Percentiles rank a stretch among this genome's conserved stretches.
Conservation (phyloP, 1,140 invertebrate species). For the Meloidogyne hapla region DNA sequence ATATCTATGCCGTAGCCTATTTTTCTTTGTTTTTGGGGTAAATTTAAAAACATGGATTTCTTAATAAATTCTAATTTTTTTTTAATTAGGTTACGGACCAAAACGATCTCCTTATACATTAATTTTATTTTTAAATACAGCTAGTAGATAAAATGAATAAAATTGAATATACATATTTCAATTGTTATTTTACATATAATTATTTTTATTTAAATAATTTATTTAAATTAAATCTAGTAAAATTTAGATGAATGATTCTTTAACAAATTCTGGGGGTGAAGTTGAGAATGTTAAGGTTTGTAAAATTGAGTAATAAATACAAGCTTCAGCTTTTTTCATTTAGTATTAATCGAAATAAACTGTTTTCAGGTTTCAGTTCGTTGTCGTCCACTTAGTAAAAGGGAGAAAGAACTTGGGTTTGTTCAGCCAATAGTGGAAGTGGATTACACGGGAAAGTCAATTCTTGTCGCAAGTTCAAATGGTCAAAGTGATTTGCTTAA, state of each 20-base stretch:
- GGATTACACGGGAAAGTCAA: conserved; percentile 61
- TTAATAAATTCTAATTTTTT: too few species aligned
- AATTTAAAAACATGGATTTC: background rate
- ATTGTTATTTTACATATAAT: background rate
- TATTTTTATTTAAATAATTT: background rate
- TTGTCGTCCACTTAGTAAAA: conserved; percentile 79
- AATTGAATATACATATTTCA: background rate
- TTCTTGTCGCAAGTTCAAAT: conserved; percentile 32
- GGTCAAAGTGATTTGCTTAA: conserved; percentile 70
- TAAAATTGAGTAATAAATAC: background rate
- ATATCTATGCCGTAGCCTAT: background rate
- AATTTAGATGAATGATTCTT: background rate
- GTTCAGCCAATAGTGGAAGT: conserved; percentile 72
- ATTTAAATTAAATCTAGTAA: background rate
- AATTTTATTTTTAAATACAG: background rate
- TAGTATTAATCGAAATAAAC: too few species aligned
- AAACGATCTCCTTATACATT: background rate
- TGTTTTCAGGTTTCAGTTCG: conserved; percentile 61
- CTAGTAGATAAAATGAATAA: background rate
- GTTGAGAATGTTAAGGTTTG: conserved; percentile 5
- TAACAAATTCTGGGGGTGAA: background rate
- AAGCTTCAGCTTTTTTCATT: too few species aligned
- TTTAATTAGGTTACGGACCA: background rate
- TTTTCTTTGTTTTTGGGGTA: too few species aligned
- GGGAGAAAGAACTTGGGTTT: conserved; percentile 74